Base-by-base conservation (phyloP, 37 sponge, comb jelly and placozoan genomes). In the Bolinopsis microptera region DNA sequence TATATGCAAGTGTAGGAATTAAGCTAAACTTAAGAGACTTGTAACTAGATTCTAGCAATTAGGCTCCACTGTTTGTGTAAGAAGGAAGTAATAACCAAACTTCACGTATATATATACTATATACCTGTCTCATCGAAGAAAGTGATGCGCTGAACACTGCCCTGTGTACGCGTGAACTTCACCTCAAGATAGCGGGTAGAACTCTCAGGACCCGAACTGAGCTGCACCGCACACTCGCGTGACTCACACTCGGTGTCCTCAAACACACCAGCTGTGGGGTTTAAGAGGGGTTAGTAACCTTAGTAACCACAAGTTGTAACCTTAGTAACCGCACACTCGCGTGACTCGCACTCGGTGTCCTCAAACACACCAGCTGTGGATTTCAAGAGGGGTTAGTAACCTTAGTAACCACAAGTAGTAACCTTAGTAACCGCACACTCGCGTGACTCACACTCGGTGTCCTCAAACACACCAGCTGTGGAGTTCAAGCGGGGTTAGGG, bases 161-260 rank as follows among this genome's bases (percentile, higher is more conserved):
- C 80, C 18, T 1, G 36, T 9, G 18, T 77, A 21, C 80, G 28
- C 35, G 21, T 13, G 80, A 32, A 77, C 80, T 1, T 28, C 21
- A 77, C 80, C 35, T 32, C 33, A 32, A 77, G 35, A 36, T 35
- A 77, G 35, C 32, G 28, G 18, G 80, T 34, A 21, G 27, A 32
- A 36, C 32, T 32, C 9, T 22, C 80, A 13, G 27, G 36, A 18
- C 32, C 80, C 36, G 1, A 34, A 33, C 33, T 32, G 33, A 77
- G 35, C 36, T 8, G 21, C 21, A 77, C 34, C 21, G 36, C 80
- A 32, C 80, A 77, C 33, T 77, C 80, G 32, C 33, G 35, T 1
- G 80, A 77, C 37, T 77, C 80, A 77, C 80, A 77, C 35, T 77
- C 80, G 28, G 80, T 77, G 18, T 77, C 18, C 1, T 77, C 80